Conservation (phyloP, 2,113 vertebrate genomes). For the Poeciliopsis turrubarensis region DNA sequence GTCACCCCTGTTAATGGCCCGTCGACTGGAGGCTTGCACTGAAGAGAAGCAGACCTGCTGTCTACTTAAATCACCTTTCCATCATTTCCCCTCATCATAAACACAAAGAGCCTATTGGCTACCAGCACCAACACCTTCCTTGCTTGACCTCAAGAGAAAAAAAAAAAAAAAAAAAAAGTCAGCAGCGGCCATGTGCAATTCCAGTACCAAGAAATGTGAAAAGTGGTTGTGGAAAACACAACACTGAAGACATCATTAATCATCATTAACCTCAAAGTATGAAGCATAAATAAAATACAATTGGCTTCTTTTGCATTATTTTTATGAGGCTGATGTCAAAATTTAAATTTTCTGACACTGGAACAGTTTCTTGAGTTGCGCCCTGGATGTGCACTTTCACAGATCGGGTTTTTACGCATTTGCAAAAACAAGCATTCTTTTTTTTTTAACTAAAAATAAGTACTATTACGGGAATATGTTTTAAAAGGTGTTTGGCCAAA, state of each 20-base stretch:
- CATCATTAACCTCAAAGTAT: constrained; percentile 39
- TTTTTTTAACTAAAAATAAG: not conserved
- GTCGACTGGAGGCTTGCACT: constrained; percentile 60
- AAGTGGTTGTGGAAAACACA: constrained; percentile 17
- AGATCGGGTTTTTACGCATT: not conserved
- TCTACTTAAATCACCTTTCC: constrained; percentile 71
- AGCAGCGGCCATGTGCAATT: constrained; percentile 33
- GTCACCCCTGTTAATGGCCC: constrained; percentile 77
- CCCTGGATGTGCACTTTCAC: not conserved
- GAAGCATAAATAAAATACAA: not conserved
- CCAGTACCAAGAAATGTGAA: constrained; percentile 36
- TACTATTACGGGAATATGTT: not conserved
- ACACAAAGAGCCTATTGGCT: constrained; percentile 76
- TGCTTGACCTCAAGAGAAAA: constrained; percentile 36
- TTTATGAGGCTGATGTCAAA: not conserved
- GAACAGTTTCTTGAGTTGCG: not conserved
- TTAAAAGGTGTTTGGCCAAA: too few species aligned
- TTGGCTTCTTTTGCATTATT: not conserved
- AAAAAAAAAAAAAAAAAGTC: constrained; percentile 41
- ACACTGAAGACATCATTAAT: constrained; percentile 53
- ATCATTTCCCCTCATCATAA: constrained; percentile 66
- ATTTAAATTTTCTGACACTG: not conserved
- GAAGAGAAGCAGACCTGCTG: constrained; percentile 73
- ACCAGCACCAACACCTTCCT: constrained; percentile 65
- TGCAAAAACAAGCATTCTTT: not conserved